Base-by-base conservation (phyloP, 2,797 vertebrate species). In the Premnoplex brunnescens region DNA sequence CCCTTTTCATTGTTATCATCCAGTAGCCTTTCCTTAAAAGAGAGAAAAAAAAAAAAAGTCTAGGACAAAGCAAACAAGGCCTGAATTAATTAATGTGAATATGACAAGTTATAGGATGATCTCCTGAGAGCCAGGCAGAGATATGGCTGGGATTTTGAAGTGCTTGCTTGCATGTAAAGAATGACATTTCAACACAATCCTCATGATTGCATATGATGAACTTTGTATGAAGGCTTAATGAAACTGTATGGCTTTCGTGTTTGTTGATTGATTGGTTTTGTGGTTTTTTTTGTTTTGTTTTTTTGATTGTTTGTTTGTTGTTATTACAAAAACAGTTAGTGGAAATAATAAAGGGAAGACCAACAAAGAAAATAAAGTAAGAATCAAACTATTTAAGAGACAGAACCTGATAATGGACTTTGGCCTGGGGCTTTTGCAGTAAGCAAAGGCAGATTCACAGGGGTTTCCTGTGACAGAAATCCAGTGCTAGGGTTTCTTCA, bases 1-100 rank as follows among this genome's bases (percentile, higher is more conserved):
- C 69, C 73, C 91, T 97, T 96, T 96, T 84, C 93, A 32, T 84
- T 94, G 73, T 89, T 79, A 68, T 68, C 56, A 80, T 71, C 41
- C n/a, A 46, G 66, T 68, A 88, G 60, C 46, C 43, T 88, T 88
- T 72, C 49, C 36, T 88, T 83, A 23, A 67, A 85, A 75, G 69
- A 52, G 19, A 14, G 8, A 32, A 2, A 3, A 18, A 39, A 18
- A 39, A 36, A 56, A n/a, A 21, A 21, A 13, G 3, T 32, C 59
- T 63, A 49, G 19, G 37, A 77, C 58, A 92, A 95, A 92, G 60
- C 27, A 93, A 72, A 74, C 54, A 91, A 91, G 15, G 10, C 30
- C 18, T 26, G 69, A 54, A 58, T 89, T 88, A 96, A 88, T 95
- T 95, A 84, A 77, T 68, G 27, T 72, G 79, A 84, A 60, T 59